Conservation (phyloP, 2,113 vertebrate genomes). For the Hippocampus comes region DNA sequence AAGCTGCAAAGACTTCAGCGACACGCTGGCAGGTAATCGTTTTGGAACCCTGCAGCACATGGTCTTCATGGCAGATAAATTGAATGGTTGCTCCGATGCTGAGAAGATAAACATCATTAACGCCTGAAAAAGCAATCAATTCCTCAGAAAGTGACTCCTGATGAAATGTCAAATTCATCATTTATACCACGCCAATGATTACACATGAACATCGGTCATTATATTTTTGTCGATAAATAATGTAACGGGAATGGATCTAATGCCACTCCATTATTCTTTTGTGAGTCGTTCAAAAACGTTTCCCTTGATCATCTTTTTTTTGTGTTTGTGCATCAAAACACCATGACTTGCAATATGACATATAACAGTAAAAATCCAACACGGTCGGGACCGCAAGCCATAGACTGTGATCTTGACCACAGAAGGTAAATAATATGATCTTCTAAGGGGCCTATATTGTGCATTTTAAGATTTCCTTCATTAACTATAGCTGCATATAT, state of each 20-base stretch:
- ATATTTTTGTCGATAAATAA: neutral
- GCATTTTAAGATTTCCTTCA: too few species aligned
- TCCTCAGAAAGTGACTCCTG: slow-evolving; percentile 26
- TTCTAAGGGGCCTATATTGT: too few species aligned
- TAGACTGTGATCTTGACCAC: neutral
- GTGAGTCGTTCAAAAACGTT: neutral
- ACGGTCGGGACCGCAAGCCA: neutral
- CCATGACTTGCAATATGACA: neutral
- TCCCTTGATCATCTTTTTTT: neutral
- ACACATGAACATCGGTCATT: slow-evolving; percentile 4
- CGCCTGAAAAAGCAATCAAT: slow-evolving; percentile 37
- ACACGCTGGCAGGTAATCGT: slow-evolving; percentile 93
- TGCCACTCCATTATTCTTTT: neutral
- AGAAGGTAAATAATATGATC: neutral
- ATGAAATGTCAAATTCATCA: slow-evolving; percentile 31
- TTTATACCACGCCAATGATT: slow-evolving; percentile 22
- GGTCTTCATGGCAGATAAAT: slow-evolving; percentile 93
- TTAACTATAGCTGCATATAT: too few species aligned
- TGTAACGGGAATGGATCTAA: neutral
- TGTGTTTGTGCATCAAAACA: neutral
- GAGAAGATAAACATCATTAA: slow-evolving; percentile 49
- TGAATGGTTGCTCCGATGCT: slow-evolving; percentile 89
- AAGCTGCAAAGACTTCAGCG: slow-evolving; percentile 93
- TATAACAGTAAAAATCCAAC: neutral
- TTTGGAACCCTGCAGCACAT: slow-evolving; percentile 95